These are phyloP conservation scores for Pseudomyrmex gracilis DNA, from an alignment of 1,140 invertebrate genomes.

Conservation along the genomic window DNA sequence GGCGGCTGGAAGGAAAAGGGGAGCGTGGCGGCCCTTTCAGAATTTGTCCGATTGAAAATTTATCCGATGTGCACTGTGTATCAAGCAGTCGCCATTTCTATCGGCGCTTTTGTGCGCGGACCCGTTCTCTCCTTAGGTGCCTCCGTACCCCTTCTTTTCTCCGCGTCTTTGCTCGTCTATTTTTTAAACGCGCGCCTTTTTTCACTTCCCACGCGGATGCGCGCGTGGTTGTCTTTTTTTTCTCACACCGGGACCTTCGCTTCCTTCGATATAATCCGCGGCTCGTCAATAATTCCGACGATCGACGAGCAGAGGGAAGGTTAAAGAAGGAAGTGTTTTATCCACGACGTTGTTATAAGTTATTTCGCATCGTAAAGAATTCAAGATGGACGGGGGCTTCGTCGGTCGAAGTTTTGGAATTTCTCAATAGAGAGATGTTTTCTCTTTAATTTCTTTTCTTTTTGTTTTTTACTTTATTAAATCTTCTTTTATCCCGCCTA, in stretches of 20 bases:
- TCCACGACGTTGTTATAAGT: slow-evolving; percentile 54
- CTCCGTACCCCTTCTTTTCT: slow-evolving; percentile 26
- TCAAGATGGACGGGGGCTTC: slow-evolving; percentile 49
- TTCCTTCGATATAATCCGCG: slow-evolving; percentile 44
- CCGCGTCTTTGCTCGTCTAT: slow-evolving; percentile 26
- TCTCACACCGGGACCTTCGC: slow-evolving; percentile 34
- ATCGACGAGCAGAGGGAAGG: slow-evolving; percentile 34
- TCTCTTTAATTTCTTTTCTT: background rate
- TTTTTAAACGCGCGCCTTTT: slow-evolving; percentile 41
- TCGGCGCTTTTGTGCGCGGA: slow-evolving; percentile 27
- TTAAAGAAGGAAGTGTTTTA: slow-evolving; percentile 61
- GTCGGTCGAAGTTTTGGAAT: slow-evolving; percentile 54
- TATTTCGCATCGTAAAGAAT: slow-evolving; percentile 63
- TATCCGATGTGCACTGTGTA: slow-evolving; percentile 78
- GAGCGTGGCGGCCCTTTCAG: slow-evolving; percentile 73
- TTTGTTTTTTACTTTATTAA: background rate
- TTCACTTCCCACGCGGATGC: background rate
- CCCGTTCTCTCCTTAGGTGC: background rate
- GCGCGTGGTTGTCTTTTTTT: slow-evolving; percentile 5
- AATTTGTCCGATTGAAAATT: slow-evolving; percentile 83
- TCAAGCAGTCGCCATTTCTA: slow-evolving; percentile 68
- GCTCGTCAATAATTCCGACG: slow-evolving; percentile 66
- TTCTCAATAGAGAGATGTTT: slow-evolving; percentile 36
- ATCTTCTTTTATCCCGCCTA: background rate
- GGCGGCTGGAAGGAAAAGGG: background rate